Evolutionary conservation across 2,113 vertebrate species (phyloP).

Genomic region (Callionymus lyra): DNA sequence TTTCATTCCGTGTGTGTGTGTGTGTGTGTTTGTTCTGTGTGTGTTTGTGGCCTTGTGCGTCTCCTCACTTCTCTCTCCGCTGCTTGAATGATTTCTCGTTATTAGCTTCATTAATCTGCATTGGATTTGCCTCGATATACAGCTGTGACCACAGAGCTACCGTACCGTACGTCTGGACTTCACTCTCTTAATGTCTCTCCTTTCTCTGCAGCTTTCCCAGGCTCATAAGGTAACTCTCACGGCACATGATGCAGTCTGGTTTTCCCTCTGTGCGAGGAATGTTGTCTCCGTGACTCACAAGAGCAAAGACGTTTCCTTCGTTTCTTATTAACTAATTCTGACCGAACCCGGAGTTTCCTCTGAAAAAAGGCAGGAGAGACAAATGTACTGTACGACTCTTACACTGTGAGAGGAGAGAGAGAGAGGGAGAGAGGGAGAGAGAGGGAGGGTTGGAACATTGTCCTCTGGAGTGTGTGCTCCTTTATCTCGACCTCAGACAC

Average conservation of each 20-base stretch:
- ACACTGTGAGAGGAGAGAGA: conserved; percentile 13
- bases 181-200: conserved; percentile 44
- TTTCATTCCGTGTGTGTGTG: too few species aligned
- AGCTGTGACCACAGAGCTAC: conserved; percentile 29
- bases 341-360: conserved; percentile 4
- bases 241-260: not conserved
- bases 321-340: conserved; percentile 11
- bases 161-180: conserved; percentile 21
- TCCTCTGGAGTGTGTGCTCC: conserved; percentile 64
- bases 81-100: conserved; percentile 52
- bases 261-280: conserved; percentile 18
- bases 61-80: conserved; percentile 46
- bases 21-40: conserved; percentile 3
- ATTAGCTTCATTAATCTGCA: conserved; percentile 60
- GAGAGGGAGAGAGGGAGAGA: conserved; percentile 15
- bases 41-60: conserved; percentile 13
- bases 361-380: conserved; percentile 11
- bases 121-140: conserved; percentile 16
- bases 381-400: conserved; percentile 28
- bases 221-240: conserved; percentile 95
- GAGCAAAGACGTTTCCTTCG: not conserved
- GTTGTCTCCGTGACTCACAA: too few species aligned
- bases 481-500: conserved; percentile 70
- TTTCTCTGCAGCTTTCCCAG: conserved; percentile 84
- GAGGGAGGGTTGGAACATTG: conserved; percentile 42